These are phyloP conservation scores for Theonella swinhoei DNA, from an alignment of 37 sponge, comb jelly and placozoan species.

Conservation along the genomic window DNA sequence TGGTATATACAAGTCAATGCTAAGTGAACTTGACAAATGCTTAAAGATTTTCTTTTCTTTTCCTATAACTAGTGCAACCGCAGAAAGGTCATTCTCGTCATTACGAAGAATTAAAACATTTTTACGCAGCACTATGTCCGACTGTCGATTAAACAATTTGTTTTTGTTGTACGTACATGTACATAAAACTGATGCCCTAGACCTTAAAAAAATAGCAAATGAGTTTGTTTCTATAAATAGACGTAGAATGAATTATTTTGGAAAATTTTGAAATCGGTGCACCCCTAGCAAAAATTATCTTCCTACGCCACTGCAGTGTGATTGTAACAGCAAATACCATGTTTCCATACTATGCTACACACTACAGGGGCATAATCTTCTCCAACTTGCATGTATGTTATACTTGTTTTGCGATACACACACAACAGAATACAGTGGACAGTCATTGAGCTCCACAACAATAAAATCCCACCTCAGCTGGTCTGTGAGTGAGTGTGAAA, in stretches of 20 bases:
- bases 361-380: too few species aligned
- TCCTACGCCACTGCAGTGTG: not conserved
- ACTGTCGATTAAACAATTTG: slow-evolving; percentile 19
- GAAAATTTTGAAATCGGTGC: not conserved
- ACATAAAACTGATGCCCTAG: not conserved
- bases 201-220: not conserved
- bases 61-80: slow-evolving; percentile 3
- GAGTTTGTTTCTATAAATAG: not conserved
- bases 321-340: too few species aligned
- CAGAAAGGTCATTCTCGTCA: slow-evolving; percentile 34
- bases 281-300: not conserved
- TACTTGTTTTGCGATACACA: too few species aligned
- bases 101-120: slow-evolving; percentile 28
- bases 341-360: too few species aligned
- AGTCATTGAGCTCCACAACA: too few species aligned
- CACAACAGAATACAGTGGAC: too few species aligned
- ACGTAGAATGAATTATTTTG: slow-evolving; percentile 1
- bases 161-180: not conserved
- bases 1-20: slow-evolving; percentile 16
- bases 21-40: slow-evolving; percentile 14
- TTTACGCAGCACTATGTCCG: slow-evolving; percentile 8
- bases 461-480: too few species aligned
- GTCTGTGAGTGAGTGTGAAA: too few species aligned
- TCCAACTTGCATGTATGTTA: too few species aligned
- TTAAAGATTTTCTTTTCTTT: not conserved